Evolutionary conservation across 1,140 invertebrate genomes (phyloP), one percentile per base, ranked within the genome.

Genomic region (Trachymyrmex septentrionalis): DNA sequence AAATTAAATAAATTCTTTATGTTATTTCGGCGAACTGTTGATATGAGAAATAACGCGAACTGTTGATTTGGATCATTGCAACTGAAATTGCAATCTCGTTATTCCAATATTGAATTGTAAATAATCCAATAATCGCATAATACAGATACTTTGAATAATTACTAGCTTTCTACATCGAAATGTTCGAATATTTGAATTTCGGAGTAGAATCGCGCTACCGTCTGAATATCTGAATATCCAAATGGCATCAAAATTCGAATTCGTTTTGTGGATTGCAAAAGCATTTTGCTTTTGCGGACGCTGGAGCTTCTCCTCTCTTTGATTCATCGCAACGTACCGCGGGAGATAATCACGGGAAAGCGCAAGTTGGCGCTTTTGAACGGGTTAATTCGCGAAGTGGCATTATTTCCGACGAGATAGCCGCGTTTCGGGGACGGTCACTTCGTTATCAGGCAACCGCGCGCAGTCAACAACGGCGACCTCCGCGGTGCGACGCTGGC

Each of bases 341-440:
- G 30, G 5, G 61, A 67, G 75, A 80, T 80, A 55, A 67, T 80
- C 77, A 66, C n/a, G 30, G 63, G 64, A 69, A 80, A 80, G 57
- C 75, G 44, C 82, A 48, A 67, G 50, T 78, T 50, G 75, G 72
- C 73, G 73, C 64, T 78, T 85, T 85, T 78, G 82, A 64, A 77
- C 73, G 38, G 30, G 59, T 85, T 84, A 84, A 84, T 76, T 76
- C 82, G 59, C 30, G 44, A 85, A 85, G 72, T 77, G 63, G 82
- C 73, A 85, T 85, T 85, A 85, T 67, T 85, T 78, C 73, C 82
- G 73, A 10, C 59, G 63, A 85, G 82, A 77, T 78, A 75, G 80
- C 55, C 55, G 57, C 69, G 80, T 57, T 84, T 63, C 55, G 69
- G 55, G 24, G 24, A 73, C 55, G 80, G 80, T 84, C 80, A 84